phyloP scores from a whole-genome alignment of 2,797 vertebrate species.

The Micropoecilia bifurca region DNA sequence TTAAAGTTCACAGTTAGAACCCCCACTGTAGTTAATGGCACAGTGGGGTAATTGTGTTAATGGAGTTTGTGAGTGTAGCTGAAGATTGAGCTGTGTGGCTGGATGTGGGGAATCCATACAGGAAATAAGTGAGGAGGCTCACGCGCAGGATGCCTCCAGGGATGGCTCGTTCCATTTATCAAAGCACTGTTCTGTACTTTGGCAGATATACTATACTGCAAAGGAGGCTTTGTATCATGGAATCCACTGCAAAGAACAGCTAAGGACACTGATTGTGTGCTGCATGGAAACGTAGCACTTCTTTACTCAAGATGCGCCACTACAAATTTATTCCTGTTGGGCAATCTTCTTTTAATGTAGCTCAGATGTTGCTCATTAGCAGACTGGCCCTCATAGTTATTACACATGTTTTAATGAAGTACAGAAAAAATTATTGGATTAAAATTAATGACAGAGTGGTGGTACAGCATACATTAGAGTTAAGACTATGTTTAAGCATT shows the following conservation, averaged over 20 bases:
- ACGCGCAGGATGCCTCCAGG: conserved; percentile 46
- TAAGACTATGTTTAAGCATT: background rate
- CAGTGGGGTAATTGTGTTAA: conserved; percentile 57
- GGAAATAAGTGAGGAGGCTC: conserved; percentile 48
- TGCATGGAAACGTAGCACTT: conserved; percentile 34
- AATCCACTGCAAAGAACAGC: conserved; percentile 21
- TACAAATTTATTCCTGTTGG: conserved; percentile 46
- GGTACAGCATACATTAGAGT: background rate
- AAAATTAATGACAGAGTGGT: background rate
- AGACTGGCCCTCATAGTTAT: too few species aligned
- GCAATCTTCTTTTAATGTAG: conserved; percentile 33
- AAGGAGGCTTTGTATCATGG: conserved; percentile 32
- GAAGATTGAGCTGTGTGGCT: conserved; percentile 45
- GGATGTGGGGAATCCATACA: conserved; percentile 56
- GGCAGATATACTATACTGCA: conserved; percentile 25
- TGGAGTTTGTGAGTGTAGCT: conserved; percentile 44
- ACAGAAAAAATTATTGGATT: background rate
- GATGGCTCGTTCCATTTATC: conserved; percentile 63
- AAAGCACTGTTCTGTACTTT: conserved; percentile 43
- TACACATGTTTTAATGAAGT: background rate
- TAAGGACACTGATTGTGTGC: conserved; percentile 42
- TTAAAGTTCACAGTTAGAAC: conserved; percentile 27
- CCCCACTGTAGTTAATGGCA: conserved; percentile 24
- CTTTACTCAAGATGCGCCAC: conserved; percentile 25
- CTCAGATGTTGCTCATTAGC: conserved; percentile 17